Evolutionary conservation across 2,888 invertebrate species (phyloP), one percentile per base, ranked within the genome.

Genomic region (Polyommatus icarus): DNA sequence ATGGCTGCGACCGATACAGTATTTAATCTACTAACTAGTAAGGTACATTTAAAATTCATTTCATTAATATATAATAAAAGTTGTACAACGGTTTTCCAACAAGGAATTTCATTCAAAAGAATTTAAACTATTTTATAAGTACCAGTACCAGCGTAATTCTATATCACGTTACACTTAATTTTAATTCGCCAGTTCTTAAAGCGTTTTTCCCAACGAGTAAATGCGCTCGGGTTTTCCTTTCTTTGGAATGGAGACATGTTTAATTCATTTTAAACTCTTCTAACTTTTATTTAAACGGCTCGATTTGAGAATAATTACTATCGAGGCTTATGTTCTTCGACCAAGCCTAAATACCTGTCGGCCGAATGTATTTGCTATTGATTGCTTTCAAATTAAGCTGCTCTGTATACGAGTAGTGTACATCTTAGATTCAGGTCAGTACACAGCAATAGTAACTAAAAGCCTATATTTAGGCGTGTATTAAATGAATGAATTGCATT

Each of bases 121-220:
- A 67, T 24, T 24, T 24, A 24, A 54, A 54, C 54, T 54, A 54
- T 50, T 50, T 50, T 67, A 67, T 15, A 15, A 29, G 24, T 15
- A 67, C 29, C 29, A 29, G 24, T 15, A 67, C 29, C 29, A 67
- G 67, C 20, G 12, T 29, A 77, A 75, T 67, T 71, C 73, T 73
- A 32, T 73, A 46, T 73, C 46, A 20, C 24, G 24, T 46, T 46
- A 40, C 46, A 50, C 46, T 73, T 50, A 32, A 46, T 73, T 73
- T 73, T 73, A 73, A 73, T 73, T 73, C 40, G 46, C 46, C 73
- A 20, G 73, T 50, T 73, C 73, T 73, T 40, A 73, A 73, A 73
- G 46, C 73, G 73, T 73, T 73, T 46, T 73, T 73, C 40, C 73
- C 12, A 73, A 46, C 73, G 46, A 73, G 40, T 73, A 40, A 73